Percentiles rank a stretch among this genome's conserved stretches.
Conservation (phyloP, 2,888 invertebrate genomes). For the Sialis lutaria region DNA sequence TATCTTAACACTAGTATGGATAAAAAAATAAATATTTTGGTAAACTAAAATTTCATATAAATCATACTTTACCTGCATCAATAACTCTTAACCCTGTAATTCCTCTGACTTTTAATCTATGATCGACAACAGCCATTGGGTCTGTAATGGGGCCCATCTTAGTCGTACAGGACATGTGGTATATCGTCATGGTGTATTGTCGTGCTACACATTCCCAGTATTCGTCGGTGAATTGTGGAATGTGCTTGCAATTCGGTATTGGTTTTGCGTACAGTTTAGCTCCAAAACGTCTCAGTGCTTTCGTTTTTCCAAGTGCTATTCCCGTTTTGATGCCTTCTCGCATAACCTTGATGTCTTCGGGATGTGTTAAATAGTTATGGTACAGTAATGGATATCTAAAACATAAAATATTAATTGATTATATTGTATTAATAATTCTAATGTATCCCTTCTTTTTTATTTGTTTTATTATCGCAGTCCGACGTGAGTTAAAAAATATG, state of each 20-base stretch:
- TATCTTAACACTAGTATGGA: too few species aligned
- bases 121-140: slow-evolving; percentile 67
- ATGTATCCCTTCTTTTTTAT: too few species aligned
- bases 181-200: slow-evolving; percentile 77
- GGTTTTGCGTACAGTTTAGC: slow-evolving; percentile 56
- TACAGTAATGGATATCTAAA: slow-evolving; percentile 67
- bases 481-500: too few species aligned
- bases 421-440: too few species aligned
- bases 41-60: too few species aligned
- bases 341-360: slow-evolving; percentile 65
- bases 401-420: too few species aligned
- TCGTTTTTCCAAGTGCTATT: slow-evolving; percentile 61
- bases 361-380: slow-evolving; percentile 82
- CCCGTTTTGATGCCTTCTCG: slow-evolving; percentile 78
- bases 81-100: slow-evolving; percentile 63
- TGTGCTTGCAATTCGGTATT: slow-evolving; percentile 66
- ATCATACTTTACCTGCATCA: slow-evolving; percentile 42
- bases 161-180: slow-evolving; percentile 67
- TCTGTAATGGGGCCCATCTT: slow-evolving; percentile 71
- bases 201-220: slow-evolving; percentile 74
- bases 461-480: too few species aligned
- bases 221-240: slow-evolving; percentile 60
- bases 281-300: slow-evolving; percentile 61
- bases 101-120: slow-evolving; percentile 58
- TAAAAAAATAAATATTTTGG: too few species aligned